A percentile compares a stretch with the other conserved stretches of the same genome.
Evolutionary conservation across 2,113 vertebrate genomes (phyloP).

Genomic region (Zosterops hypoxanthus): DNA sequence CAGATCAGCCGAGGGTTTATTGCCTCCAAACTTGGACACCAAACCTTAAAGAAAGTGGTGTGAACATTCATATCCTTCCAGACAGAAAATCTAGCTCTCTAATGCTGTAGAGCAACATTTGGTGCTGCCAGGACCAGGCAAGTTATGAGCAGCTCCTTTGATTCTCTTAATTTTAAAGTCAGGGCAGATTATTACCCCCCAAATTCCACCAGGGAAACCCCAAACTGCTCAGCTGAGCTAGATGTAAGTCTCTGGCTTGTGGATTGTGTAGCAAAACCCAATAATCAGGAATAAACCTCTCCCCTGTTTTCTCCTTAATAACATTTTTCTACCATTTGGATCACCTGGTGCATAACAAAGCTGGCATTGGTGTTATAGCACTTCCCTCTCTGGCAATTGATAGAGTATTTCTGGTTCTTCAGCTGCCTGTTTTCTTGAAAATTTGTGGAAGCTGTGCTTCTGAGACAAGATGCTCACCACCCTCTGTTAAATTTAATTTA

Average conservation of each 20-base stretch:
- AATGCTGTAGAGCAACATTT: not conserved
- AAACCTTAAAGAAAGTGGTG: not conserved
- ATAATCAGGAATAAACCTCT: not conserved
- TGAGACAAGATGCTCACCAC: not conserved
- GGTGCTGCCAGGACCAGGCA: not conserved
- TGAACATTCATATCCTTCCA: not conserved
- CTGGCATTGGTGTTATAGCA: not conserved
- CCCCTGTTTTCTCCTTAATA: not conserved
- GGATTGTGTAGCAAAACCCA: not conserved
- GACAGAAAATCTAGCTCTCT: not conserved
- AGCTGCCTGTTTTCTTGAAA: not conserved
- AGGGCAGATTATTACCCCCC: not conserved
- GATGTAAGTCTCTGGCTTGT: not conserved
- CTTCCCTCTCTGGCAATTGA: not conserved
- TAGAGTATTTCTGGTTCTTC: not conserved
- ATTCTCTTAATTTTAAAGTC: not conserved
- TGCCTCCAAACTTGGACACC: not conserved
- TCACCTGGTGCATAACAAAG: not conserved
- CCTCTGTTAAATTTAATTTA: not conserved
- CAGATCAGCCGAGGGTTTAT: not conserved
- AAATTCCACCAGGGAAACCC: not conserved
- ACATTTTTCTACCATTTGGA: not conserved
- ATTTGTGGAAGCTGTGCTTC: not conserved
- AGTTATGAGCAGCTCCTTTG: not conserved
- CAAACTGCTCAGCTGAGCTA: not conserved